Percentiles rank a stretch among this genome's conserved stretches.
Conservation (phyloP, 2,113 vertebrate species). For the Amphiprion percula region DNA sequence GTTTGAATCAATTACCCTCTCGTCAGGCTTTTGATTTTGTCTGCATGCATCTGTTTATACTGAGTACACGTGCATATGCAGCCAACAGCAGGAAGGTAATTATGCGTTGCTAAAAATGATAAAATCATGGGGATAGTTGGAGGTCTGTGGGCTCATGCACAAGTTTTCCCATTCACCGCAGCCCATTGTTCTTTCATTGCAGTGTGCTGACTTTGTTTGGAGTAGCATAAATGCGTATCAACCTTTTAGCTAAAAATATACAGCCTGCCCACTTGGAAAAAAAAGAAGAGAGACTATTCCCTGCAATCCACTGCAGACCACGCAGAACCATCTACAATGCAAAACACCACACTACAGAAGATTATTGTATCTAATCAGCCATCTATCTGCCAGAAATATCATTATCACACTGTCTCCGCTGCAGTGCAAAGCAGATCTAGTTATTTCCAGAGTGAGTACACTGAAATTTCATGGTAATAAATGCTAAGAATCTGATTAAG, state of each 20-base stretch:
- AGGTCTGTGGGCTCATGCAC: not conserved
- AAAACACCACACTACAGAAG: constrained; percentile 55
- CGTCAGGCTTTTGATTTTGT: constrained; percentile 51
- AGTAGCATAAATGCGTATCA: constrained; percentile 54
- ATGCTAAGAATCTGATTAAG: constrained; percentile 75
- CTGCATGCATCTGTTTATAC: not conserved
- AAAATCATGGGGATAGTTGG: constrained; percentile 34
- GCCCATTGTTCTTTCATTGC: constrained; percentile 41
- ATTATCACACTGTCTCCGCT: constrained; percentile 58
- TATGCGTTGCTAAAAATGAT: constrained; percentile 25
- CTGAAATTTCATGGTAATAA: constrained; percentile 72
- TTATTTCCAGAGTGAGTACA: constrained; percentile 53
- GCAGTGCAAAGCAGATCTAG: constrained; percentile 38
- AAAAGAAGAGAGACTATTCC: not conserved
- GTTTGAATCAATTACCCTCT: constrained; percentile 74
- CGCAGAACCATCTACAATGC: constrained; percentile 44
- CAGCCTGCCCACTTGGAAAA: constrained; percentile 19
- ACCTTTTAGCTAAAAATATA: constrained; percentile 61
- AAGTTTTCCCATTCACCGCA: constrained; percentile 24
- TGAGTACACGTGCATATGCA: not conserved
- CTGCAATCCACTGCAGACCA: constrained; percentile 50
- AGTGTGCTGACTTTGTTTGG: constrained; percentile 43
- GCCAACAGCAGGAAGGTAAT: constrained; percentile 9
- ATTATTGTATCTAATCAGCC: constrained; percentile 67
- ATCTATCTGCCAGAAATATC: constrained; percentile 67